Conservation (phyloP, 1,140 invertebrate genomes). For the Acyrthosiphon pisum region DNA sequence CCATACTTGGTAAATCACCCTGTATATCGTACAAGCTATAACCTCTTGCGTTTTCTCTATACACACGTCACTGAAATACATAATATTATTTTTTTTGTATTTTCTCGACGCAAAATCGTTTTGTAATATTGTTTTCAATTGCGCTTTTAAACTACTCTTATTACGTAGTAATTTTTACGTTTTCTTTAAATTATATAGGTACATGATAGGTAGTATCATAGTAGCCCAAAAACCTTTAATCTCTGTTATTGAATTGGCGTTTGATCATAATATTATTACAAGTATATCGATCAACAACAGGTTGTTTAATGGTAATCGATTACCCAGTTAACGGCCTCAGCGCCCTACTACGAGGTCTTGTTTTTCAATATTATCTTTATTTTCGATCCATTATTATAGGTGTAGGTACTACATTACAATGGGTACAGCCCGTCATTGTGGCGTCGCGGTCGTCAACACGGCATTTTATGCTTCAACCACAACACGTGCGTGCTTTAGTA, state of each 20-base stretch:
- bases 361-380: not conserved
- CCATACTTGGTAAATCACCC: not conserved
- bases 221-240: not conserved
- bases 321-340: not conserved
- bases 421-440: not conserved
- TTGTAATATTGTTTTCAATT: not conserved
- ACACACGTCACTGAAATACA: no score
- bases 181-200: not conserved
- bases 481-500: not conserved
- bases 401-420: not conserved
- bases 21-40: no score
- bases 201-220: not conserved
- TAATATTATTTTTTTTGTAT: no score
- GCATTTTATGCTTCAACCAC: not conserved
- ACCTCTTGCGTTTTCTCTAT: no score
- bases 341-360: not conserved
- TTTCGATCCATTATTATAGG: not conserved
- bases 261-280: not conserved
- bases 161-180: no score
- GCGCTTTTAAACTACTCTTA: not conserved
- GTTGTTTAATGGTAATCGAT: not conserved
- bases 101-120: no score
- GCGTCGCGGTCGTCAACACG: not conserved
- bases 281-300: not conserved
- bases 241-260: not conserved